These are phyloP conservation scores for Larimichthys crocea DNA, from an alignment of 2,113 vertebrate genomes.

Conservation along the genomic window DNA sequence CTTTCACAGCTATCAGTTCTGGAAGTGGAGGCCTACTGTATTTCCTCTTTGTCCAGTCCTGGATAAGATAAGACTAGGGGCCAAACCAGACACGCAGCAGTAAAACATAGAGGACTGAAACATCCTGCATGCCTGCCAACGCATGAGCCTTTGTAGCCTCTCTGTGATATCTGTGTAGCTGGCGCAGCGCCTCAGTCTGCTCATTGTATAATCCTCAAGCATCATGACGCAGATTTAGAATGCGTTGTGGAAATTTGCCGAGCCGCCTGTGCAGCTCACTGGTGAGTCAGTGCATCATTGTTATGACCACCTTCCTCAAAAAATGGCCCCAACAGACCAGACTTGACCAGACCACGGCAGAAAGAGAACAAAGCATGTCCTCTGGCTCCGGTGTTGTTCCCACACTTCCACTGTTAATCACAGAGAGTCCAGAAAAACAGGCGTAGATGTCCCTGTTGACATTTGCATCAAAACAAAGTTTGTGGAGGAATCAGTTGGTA, in stretches of 20 bases:
- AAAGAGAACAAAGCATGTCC: slow-evolving; percentile 69
- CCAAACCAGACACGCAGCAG: slow-evolving; percentile 18
- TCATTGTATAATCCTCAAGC: slow-evolving; percentile 26
- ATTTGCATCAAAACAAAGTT: slow-evolving; percentile 36
- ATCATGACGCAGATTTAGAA: slow-evolving; percentile 48
- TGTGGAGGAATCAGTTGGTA: not conserved
- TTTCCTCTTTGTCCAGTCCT: slow-evolving; percentile 35
- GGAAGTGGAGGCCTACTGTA: slow-evolving; percentile 12
- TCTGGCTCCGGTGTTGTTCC: slow-evolving; percentile 60
- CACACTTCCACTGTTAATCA: slow-evolving; percentile 64
- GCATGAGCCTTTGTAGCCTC: slow-evolving; percentile 25
- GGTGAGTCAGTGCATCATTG: slow-evolving; percentile 60
- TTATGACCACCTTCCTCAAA: slow-evolving; percentile 55
- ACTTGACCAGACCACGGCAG: slow-evolving; percentile 27
- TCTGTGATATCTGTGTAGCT: slow-evolving; percentile 21
- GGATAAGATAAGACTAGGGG: slow-evolving; percentile 29
- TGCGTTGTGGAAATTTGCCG: slow-evolving; percentile 33
- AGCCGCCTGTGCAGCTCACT: slow-evolving; percentile 22
- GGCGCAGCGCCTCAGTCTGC: slow-evolving; percentile 15
- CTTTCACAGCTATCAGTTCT: slow-evolving; percentile 1
- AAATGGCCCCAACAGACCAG: slow-evolving; percentile 54
- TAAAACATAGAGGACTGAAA: not conserved
- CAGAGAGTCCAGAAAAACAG: slow-evolving; percentile 19
- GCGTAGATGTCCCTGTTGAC: slow-evolving; percentile 1
- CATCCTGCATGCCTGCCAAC: slow-evolving; percentile 44